Base-by-base conservation (phyloP, 1,140 invertebrate species). In the Batillaria attramentaria region DNA sequence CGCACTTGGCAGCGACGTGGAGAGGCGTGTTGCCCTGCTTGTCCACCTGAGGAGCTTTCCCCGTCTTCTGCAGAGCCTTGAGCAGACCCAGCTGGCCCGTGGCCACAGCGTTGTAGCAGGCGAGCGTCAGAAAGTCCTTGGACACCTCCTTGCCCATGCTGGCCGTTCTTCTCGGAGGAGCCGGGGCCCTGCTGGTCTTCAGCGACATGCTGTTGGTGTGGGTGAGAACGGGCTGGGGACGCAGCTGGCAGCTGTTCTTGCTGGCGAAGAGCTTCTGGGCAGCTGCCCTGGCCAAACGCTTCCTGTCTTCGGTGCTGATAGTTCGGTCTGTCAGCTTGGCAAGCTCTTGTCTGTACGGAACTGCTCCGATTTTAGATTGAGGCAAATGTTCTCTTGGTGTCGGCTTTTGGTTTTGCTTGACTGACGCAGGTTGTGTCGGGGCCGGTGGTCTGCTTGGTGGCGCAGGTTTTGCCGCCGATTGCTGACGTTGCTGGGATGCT, bases 71-170 rank as follows among this genome's bases (percentile, higher is more conserved):
- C 41, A 81, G 20, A n/a, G 74, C 79, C 60, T 81, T 81, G 31
- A 81, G 41, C 4, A 73, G 31, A 0, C 70, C 70, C 46, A 81
- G 20, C 60, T 81, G 74, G 39, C 79, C 79, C 18, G 74, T 81
- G 75, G 79, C 69, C 80, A 81, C 75, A 16, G 81, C 68, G 54
- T 84, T 57, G 77, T 78, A 72, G 41, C 54, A 60, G 68, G 78
- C 78, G 31, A 79, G 72, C 33, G 72, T 79, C 20, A 79, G 65
- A 28, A 79, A 76, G 62, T 79, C 78, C 31, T 31, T 31, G 37
- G 41, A 75, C 65, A 70, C 46, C 65, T 74, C 78, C n/a, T 46
- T 42, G n/a, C 72, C 65, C 4, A 68, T 33, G 50, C 35, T 78
- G 20, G 69, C 24, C 42, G 50, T 28, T 28, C 77, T 35, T 31